Base-by-base conservation (phyloP, 1,140 invertebrate species). In the Pinna nobilis region DNA sequence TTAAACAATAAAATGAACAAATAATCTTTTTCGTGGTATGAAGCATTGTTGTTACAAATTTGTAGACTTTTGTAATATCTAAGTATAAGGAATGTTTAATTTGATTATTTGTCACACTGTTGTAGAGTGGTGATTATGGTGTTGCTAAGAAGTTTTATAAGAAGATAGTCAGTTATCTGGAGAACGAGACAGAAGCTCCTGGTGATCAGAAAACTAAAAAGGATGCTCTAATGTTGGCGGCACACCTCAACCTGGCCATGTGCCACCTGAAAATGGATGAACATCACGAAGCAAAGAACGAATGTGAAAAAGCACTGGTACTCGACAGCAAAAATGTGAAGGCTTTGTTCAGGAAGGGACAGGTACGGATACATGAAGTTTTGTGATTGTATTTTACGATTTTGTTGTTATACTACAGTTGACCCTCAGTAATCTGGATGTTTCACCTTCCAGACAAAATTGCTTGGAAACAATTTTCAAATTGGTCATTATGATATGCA, bases 141-240 rank as follows among this genome's bases (percentile, higher is more conserved):
- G 73, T 96, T 67, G 96, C 97, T n/a, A 91, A 94, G 39, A 96
- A 95, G 88, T 94, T 96, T 91, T 99, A 98, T 86, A 93, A 93
- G 74, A 94, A 94, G 83, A 92, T 95, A 85, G 83, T 92, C 49
- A 83, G 90, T 37, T 90, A 90, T 69, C 77, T 94, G 50, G 90
- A 93, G 60, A 82, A 86, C 79, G 89, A 90, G 74, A 88, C 88
- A 11, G 88, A 80, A 70, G 77, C 86, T 49, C 85, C 90, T 60
- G 90, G 88, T 47, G 89, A 90, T 20, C 82, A 90, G 57, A 88
- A 90, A 57, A 85, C 88, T 59, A 90, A 93, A 81, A 88, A 92
- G n/a, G 91, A 93, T 50, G 86, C 89, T 7, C 85, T 97, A 0
- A 84, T 94, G 2, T 75, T 96, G 5, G 93, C 94, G 0, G 92